These are phyloP conservation scores for Mantis religiosa DNA, from an alignment of 2,888 invertebrate species.

Conservation along the genomic window DNA sequence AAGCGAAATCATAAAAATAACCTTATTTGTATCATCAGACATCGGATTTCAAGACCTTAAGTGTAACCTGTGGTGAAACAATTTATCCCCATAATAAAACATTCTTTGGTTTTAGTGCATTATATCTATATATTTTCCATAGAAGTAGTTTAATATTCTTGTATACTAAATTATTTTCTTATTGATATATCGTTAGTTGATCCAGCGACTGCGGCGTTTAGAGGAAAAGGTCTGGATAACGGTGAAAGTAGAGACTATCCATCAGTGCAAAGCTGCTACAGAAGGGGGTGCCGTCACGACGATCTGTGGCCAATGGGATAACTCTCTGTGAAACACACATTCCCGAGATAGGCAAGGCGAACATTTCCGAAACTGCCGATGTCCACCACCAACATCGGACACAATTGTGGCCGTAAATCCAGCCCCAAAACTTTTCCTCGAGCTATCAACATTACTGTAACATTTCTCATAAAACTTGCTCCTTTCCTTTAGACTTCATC, in stretches of 20 bases:
- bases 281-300: constrained; percentile 6
- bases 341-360: not conserved
- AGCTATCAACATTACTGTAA: constrained; percentile 6
- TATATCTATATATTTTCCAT: too few relatives aligned
- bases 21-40: too few relatives aligned
- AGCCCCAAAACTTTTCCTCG: constrained; percentile 5
- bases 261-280: constrained; percentile 6
- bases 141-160: not conserved
- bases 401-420: constrained; percentile 8
- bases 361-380: not conserved
- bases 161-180: not conserved
- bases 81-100: too few relatives aligned
- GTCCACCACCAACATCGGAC: not conserved
- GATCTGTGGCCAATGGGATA: constrained; percentile 24
- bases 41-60: too few relatives aligned
- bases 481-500: not conserved
- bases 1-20: too few relatives aligned
- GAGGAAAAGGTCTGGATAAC: not conserved
- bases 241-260: constrained; percentile 14
- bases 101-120: too few relatives aligned
- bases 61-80: too few relatives aligned
- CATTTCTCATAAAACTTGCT: constrained; percentile 2
- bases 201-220: not conserved
- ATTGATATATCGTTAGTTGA: not conserved
- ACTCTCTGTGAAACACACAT: not conserved